Percentiles rank a stretch among this genome's conserved stretches.
phyloP scores from a whole-genome alignment of 1,140 invertebrate species.

The Macrocentrus cingulum region DNA sequence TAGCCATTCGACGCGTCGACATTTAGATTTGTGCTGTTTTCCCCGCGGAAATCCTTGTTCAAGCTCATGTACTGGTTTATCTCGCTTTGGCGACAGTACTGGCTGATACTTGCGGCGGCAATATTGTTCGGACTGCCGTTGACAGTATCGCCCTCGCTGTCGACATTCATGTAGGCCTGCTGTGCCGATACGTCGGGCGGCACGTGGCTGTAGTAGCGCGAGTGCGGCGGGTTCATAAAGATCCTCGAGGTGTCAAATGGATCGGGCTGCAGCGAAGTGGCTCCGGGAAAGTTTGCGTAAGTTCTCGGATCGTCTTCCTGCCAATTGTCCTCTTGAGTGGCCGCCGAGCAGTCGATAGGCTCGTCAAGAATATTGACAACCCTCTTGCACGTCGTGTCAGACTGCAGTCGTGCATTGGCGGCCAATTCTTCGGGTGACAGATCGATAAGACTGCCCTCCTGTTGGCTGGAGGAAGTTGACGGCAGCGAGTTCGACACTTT shows the following conservation, averaged over 20 bases:
- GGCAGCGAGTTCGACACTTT: conserved; percentile 58
- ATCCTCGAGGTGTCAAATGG: conserved; percentile 67
- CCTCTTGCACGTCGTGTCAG: conserved; percentile 36
- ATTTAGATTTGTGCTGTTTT: conserved; percentile 42
- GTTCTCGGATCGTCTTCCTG: conserved; percentile 44
- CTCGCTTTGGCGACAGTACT: conserved; percentile 25
- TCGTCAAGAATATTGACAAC: conserved; percentile 73
- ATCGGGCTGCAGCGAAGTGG: conserved; percentile 35
- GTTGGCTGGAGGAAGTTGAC: conserved; percentile 48
- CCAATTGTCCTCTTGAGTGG: conserved; percentile 38
- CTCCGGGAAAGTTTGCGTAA: conserved; percentile 50
- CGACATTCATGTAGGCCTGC: conserved; percentile 46
- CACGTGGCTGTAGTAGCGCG: conserved; percentile 57
- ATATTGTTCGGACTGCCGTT: conserved; percentile 5
- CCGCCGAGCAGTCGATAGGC: conserved; percentile 66
- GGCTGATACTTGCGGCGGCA: conserved; percentile 17
- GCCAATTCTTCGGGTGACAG: conserved; percentile 62
- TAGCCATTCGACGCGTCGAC: conserved; percentile 32
- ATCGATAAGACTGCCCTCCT: conserved; percentile 65
- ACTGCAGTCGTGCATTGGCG: conserved; percentile 32
- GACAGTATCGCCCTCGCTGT: conserved; percentile 25
- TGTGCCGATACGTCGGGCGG: conserved; percentile 40
- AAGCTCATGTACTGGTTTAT: conserved; percentile 34
- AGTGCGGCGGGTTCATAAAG: conserved; percentile 45
- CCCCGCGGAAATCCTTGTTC: conserved; percentile 33